Conservation (phyloP, 2,113 vertebrate species). For the Emydocephalus ijimae region DNA sequence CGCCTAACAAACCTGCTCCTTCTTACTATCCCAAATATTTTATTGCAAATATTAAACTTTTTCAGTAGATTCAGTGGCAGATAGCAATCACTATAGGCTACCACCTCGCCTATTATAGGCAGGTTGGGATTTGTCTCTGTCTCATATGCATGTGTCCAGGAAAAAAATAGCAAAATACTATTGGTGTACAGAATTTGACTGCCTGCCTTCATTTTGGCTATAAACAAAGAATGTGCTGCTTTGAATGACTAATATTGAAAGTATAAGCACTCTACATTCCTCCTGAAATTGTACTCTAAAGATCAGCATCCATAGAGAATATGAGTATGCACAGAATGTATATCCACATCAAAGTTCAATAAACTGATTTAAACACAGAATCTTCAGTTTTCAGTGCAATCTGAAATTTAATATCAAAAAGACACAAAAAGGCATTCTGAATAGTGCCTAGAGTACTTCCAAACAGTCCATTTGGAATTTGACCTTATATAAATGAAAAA, state of each 20-base stretch:
- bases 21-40: slow-evolving; percentile 10
- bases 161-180: not conserved
- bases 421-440: not conserved
- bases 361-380: not conserved
- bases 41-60: not conserved
- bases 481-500: not conserved
- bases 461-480: not conserved
- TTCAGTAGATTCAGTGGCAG: not conserved
- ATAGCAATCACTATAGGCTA: not conserved
- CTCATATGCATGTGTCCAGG: not conserved
- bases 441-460: not conserved
- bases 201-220: not conserved
- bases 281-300: not conserved
- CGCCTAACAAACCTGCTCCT: not conserved
- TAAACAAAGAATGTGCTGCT: not conserved
- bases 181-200: not conserved
- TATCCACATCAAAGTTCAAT: not conserved
- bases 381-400: not conserved
- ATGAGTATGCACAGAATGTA: not conserved
- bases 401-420: not conserved
- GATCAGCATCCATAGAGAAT: not conserved
- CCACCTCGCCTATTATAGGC: not conserved
- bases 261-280: not conserved
- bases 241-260: not conserved
- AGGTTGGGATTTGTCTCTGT: not conserved